Percentiles rank a stretch among this genome's conserved stretches.
These are phyloP conservation scores for Pentamera pediparva DNA, from an alignment of 53 echinoderm and acorn worm genomes.

Conservation along the genomic window DNA sequence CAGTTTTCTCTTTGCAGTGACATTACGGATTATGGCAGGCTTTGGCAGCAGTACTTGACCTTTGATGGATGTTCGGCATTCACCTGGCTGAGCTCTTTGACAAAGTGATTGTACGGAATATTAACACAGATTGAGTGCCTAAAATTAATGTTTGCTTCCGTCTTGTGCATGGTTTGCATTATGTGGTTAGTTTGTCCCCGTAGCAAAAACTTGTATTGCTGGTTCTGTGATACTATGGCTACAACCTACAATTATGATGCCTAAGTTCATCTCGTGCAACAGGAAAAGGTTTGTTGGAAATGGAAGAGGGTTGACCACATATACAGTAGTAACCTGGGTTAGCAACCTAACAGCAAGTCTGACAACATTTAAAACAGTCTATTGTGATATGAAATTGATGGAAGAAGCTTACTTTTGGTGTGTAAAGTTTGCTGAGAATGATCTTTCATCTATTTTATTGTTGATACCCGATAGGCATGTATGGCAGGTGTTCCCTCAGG, in stretches of 20 bases:
- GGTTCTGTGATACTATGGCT: neutral
- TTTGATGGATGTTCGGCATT: neutral
- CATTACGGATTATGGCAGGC: neutral
- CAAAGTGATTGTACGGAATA: neutral
- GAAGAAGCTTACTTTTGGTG: neutral
- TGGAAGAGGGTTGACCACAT: no score
- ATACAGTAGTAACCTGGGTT: no score
- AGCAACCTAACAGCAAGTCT: neutral
- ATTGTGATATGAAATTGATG: neutral
- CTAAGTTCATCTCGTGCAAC: neutral
- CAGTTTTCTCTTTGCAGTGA: no score
- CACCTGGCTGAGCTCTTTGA: neutral
- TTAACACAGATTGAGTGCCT: neutral
- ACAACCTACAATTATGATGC: neutral
- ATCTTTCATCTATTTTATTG: no score
- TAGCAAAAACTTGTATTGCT: neutral
- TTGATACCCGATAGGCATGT: no score
- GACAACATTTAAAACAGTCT: neutral
- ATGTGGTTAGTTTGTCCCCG: neutral
- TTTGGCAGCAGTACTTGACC: neutral
- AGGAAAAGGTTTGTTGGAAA: neutral
- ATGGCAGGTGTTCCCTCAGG: no score
- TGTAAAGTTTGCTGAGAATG: neutral
- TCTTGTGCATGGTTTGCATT: neutral
- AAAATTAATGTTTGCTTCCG: neutral